phyloP scores from a whole-genome alignment of 2,113 vertebrate species.

The Amphiprion percula region DNA sequence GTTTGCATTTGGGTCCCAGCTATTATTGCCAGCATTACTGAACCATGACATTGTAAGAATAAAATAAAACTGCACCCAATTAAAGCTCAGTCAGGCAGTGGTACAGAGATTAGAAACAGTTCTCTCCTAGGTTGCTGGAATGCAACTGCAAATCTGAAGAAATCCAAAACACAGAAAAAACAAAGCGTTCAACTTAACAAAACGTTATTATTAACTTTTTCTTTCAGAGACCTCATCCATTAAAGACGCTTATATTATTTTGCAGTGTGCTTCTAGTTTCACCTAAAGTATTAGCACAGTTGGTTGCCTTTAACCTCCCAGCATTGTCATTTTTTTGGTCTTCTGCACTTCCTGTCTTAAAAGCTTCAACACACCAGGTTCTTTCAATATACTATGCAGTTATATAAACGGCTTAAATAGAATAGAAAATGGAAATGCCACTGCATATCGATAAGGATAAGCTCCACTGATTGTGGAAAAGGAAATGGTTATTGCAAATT shows the following conservation, averaged over 20 bases:
- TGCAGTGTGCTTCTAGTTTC: not conserved
- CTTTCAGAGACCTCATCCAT: not conserved
- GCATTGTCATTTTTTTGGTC: not conserved
- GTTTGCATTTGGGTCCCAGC: not conserved
- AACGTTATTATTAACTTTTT: slow-evolving; percentile 14
- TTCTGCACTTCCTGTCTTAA: not conserved
- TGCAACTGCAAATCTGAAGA: not conserved
- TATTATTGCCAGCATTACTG: slow-evolving; percentile 21
- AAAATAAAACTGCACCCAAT: slow-evolving; percentile 18
- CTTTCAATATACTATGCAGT: not conserved
- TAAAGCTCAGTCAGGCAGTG: not conserved
- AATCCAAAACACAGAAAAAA: not conserved
- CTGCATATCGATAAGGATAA: slow-evolving; percentile 6
- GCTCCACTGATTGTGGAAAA: slow-evolving; percentile 11
- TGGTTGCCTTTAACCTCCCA: too few relatives aligned
- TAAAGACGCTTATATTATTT: not conserved
- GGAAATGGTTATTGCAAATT: not conserved
- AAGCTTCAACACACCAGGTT: not conserved
- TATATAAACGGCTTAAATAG: slow-evolving; percentile 18
- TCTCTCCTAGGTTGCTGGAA: not conserved
- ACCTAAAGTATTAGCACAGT: not conserved
- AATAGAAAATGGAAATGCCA: slow-evolving; percentile 21
- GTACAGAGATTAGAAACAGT: not conserved
- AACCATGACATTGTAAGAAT: slow-evolving; percentile 9
- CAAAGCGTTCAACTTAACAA: not conserved